These are phyloP conservation scores for Nesoenas mayeri DNA, from an alignment of 2,113 vertebrate genomes.

Conservation along the genomic window DNA sequence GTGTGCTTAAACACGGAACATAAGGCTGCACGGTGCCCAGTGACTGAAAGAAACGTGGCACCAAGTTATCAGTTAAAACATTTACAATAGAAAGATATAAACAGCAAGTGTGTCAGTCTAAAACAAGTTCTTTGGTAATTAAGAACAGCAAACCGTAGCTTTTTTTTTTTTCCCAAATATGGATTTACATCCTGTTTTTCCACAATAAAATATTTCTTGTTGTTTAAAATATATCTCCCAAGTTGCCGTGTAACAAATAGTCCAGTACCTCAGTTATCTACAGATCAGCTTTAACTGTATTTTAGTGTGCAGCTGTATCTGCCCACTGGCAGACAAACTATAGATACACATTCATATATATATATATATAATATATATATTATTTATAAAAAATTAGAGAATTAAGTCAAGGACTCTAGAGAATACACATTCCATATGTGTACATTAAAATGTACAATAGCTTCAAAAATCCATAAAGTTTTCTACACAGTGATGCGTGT, in stretches of 20 bases:
- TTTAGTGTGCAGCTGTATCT: slow-evolving; percentile 74
- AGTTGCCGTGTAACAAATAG: slow-evolving; percentile 66
- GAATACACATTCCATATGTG: slow-evolving; percentile 72
- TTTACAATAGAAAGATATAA: slow-evolving; percentile 71
- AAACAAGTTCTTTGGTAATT: slow-evolving; percentile 94
- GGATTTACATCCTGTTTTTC: slow-evolving; percentile 65
- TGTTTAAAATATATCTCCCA: slow-evolving; percentile 62
- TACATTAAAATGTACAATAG: slow-evolving; percentile 77
- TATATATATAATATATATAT: slow-evolving; percentile 78
- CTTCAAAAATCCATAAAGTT: slow-evolving; percentile 63
- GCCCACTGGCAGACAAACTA: slow-evolving; percentile 68
- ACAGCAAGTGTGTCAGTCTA: slow-evolving; percentile 78
- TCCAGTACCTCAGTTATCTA: slow-evolving; percentile 80
- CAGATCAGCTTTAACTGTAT: slow-evolving; percentile 68
- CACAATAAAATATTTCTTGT: slow-evolving; percentile 84
- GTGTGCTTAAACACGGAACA: slow-evolving; percentile 70
- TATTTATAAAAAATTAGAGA: slow-evolving; percentile 80
- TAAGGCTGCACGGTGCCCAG: slow-evolving; percentile 72
- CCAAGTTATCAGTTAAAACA: slow-evolving; percentile 70
- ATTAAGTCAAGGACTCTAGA: slow-evolving; percentile 72
- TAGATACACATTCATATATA: slow-evolving; percentile 78
- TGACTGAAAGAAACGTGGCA: slow-evolving; percentile 77
- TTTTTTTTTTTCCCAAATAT: slow-evolving; percentile 61
- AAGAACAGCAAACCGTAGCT: slow-evolving; percentile 79
- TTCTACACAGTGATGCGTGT: slow-evolving; percentile 68